phyloP scores from a whole-genome alignment of 2,113 vertebrate genomes.

The Burhinus oedicnemus region DNA sequence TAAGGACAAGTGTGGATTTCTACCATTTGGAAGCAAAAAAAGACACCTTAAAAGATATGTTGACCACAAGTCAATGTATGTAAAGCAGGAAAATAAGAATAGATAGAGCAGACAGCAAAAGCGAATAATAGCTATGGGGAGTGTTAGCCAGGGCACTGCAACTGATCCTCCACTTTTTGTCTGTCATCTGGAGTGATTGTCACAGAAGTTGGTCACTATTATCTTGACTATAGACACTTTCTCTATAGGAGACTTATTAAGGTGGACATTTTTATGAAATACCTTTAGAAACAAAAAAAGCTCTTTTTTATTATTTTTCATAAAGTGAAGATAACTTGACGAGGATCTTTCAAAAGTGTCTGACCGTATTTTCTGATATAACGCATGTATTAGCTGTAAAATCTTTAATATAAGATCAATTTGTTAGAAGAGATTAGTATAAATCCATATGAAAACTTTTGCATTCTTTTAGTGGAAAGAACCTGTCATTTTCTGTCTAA shows the following conservation, averaged over 20 bases:
- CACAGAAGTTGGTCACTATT: background rate
- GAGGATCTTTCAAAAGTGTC: background rate
- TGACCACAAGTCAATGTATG: background rate
- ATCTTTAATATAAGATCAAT: background rate
- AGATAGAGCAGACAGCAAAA: background rate
- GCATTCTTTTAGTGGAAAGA: background rate
- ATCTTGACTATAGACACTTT: background rate
- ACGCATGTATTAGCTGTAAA: background rate
- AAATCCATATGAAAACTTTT: background rate
- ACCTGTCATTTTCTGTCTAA: background rate
- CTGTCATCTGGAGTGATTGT: background rate
- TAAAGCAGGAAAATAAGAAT: background rate
- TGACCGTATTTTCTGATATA: background rate
- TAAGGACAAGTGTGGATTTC: background rate
- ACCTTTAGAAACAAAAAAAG: background rate
- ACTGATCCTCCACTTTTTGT: background rate
- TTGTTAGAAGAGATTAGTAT: background rate
- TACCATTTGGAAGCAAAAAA: background rate
- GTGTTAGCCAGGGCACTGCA: background rate
- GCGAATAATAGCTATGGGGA: background rate
- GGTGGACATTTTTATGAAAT: slow-evolving; percentile 2
- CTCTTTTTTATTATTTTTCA: background rate
- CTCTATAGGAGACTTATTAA: background rate
- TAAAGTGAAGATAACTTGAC: background rate
- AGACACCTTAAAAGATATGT: background rate